Base-by-base conservation (phyloP, 1,140 invertebrate species). In the Campoletis sonorensis region DNA sequence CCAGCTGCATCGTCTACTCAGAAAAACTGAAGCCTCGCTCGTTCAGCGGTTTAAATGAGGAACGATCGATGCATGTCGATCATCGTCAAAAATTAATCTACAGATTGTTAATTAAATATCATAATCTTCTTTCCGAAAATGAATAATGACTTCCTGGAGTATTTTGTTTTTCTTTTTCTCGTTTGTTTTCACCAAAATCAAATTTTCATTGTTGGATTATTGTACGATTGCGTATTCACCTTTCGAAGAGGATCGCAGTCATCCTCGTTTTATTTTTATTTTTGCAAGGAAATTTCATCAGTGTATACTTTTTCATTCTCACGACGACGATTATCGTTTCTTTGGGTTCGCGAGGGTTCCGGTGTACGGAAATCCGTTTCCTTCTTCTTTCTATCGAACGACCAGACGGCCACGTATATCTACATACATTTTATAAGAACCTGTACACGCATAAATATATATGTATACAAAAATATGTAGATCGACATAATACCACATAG, bases 341-440 rank as follows among this genome's bases (percentile, higher is more conserved):
- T 68, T 33, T n/a, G 15, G 15, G 77, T 71, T 79, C 45, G 3
- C 61, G 45, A 33, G 18, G 13, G 61, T 79, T 71, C 77, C 77
- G 77, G 77, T 61, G 77, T 40, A 51, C 73, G 73, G 73, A 76
- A 49, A 61, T 76, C 73, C 73, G 73, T 51, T 61, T 61, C 73
- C 73, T 76, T 75, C 23, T 75, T 76, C 73, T 76, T 76, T 76
- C 73, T 23, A 61, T 76, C 49, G 64, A 71, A 13, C 49, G n/a
- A 67, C 49, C 15, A 67, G 70, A 23, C 21, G 26, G 16, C 26
- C 40, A 58, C 15, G 18, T 4, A 37, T 33, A 18, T 18, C 0
- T 26, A 23, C 0, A 72, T 21, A 58, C n/a, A n/a, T n/a, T n/a
- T n/a, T n/a, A n/a, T n/a, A n/a, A n/a, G n/a, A n/a, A n/a, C n/a